phyloP scores from a whole-genome alignment of 2,797 vertebrate species.

The Acomys russatus region DNA sequence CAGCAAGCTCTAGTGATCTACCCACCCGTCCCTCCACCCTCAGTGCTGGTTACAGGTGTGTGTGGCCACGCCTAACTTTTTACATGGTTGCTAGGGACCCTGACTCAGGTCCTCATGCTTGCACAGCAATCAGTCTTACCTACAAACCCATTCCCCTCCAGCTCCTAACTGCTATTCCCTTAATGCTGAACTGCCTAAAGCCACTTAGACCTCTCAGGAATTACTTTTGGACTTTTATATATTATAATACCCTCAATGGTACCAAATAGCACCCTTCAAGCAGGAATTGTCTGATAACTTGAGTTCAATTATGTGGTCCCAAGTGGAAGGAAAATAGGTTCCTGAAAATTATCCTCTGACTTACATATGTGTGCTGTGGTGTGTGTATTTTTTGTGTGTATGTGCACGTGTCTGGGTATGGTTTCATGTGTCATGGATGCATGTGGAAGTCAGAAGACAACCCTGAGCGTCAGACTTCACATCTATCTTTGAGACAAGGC shows the following conservation, averaged over 20 bases:
- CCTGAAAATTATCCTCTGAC: not conserved
- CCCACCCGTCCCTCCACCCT: not conserved
- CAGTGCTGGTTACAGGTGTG: not conserved
- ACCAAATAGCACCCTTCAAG: not conserved
- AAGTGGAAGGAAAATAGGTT: not conserved
- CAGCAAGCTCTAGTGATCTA: not conserved
- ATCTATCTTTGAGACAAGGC: not conserved
- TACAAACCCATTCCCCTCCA: not conserved
- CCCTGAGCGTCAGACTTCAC: not conserved
- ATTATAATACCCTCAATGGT: not conserved
- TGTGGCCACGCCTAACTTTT: not conserved
- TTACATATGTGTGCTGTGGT: not conserved
- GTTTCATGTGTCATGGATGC: not conserved
- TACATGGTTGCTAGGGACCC: not conserved
- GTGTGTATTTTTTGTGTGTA: not conserved
- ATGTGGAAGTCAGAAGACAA: not conserved
- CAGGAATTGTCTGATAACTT: not conserved
- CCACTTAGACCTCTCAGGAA: conserved; percentile 20
- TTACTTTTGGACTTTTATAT: not conserved
- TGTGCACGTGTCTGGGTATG: not conserved
- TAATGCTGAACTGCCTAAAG: not conserved
- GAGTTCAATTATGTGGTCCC: not conserved
- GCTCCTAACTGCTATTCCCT: not conserved
- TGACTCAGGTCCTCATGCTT: not conserved
- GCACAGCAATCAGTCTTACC: not conserved